A percentile compares a stretch with the other conserved stretches of the same genome.
Evolutionary conservation across 2,888 invertebrate genomes (phyloP).

Genomic region (Tipula unca): DNA sequence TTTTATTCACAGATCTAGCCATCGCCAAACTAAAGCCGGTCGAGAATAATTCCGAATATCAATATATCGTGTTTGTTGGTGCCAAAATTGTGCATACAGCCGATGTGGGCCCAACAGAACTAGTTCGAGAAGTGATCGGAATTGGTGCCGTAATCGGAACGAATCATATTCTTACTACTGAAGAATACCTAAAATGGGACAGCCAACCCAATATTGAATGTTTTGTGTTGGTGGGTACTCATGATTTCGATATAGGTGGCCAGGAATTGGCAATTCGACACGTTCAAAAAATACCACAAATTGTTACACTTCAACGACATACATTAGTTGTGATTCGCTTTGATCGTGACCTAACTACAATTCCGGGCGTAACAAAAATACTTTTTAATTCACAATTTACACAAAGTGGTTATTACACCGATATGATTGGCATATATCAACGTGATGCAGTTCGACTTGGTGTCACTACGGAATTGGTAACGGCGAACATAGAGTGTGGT

Average conservation of each 20-base stretch:
- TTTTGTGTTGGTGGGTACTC: background rate
- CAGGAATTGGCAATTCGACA: background rate
- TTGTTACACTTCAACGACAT: background rate
- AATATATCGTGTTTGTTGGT: background rate
- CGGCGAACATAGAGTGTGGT: background rate
- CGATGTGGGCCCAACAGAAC: background rate
- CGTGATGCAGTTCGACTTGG: background rate
- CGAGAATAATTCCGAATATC: background rate
- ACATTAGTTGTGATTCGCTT: background rate
- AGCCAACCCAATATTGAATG: background rate
- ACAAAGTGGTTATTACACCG: background rate
- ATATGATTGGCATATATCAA: background rate
- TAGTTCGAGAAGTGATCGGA: background rate
- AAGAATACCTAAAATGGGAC: background rate
- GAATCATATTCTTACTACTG: background rate
- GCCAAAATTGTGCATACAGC: background rate
- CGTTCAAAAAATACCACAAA: background rate
- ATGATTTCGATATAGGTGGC: background rate
- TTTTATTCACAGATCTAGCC: background rate
- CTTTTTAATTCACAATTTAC: background rate
- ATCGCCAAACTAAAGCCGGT: background rate
- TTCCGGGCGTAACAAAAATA: background rate
- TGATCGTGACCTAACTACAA: background rate
- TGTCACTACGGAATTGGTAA: background rate
- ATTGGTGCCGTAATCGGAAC: background rate